A percentile compares a stretch with the other conserved stretches of the same genome.
phyloP scores from a whole-genome alignment of 1,140 invertebrate species.

The Pseudoatta argentina region DNA sequence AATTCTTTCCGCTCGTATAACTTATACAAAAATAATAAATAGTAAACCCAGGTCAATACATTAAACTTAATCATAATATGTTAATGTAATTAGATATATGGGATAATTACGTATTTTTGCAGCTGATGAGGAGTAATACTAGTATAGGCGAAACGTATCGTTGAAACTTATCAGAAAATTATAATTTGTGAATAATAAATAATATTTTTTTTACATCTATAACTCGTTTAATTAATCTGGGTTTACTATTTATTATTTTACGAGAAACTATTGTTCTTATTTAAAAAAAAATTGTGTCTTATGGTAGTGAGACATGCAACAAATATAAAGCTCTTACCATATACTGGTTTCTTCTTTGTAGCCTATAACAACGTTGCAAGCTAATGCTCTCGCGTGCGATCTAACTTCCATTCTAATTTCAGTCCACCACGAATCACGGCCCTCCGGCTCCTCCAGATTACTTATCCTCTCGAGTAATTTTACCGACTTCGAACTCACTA shows the following conservation, averaged over 20 bases:
- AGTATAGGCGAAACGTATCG: too few relatives aligned
- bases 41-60: too few relatives aligned
- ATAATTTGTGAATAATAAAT: too few relatives aligned
- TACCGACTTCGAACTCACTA: conserved; percentile 94
- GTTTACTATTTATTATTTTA: neutral
- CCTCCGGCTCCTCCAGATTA: conserved; percentile 95
- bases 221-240: too few relatives aligned
- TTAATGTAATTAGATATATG: too few relatives aligned
- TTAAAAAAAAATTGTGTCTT: neutral
- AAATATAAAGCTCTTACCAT: conserved; percentile 88
- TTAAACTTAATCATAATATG: too few relatives aligned
- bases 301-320: neutral
- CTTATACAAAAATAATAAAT: too few relatives aligned
- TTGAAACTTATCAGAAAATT: too few relatives aligned
- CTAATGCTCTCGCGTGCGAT: conserved; percentile 95
- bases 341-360: conserved; percentile 96
- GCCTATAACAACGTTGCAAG: conserved; percentile 97
- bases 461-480: conserved; percentile 94
- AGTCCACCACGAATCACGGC: conserved; percentile 97
- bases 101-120: too few relatives aligned
- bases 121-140: too few relatives aligned
- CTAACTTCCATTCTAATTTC: conserved; percentile 97
- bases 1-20: too few relatives aligned
- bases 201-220: too few relatives aligned
- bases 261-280: neutral